Evolutionary conservation across 2,797 vertebrate species (phyloP).

Genomic region (Phyllotis vaccarum): DNA sequence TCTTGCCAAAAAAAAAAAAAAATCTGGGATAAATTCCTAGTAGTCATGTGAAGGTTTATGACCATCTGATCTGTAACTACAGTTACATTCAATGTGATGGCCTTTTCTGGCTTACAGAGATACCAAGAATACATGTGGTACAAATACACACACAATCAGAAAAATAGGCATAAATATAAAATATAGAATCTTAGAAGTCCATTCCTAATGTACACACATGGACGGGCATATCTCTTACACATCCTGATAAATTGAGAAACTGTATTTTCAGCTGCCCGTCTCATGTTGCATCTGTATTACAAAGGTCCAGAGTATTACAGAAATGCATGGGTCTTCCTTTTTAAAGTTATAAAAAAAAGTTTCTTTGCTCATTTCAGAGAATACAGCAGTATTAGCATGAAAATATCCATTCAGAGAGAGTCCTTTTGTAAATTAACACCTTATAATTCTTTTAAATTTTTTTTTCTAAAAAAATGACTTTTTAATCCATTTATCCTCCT

Average conservation of each 20-base stretch:
- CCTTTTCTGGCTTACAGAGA: background rate
- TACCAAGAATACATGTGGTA: background rate
- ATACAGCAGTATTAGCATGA: background rate
- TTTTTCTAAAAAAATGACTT: too few species aligned
- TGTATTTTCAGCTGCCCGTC: background rate
- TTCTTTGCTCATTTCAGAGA: background rate
- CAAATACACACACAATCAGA: background rate
- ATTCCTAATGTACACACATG: background rate
- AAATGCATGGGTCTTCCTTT: background rate
- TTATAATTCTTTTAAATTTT: too few species aligned
- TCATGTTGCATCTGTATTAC: background rate
- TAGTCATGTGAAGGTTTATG: background rate
- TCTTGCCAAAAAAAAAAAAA: background rate
- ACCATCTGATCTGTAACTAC: background rate
- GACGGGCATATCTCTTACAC: background rate
- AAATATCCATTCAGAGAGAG: background rate
- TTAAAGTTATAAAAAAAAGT: background rate
- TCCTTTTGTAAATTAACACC: background rate
- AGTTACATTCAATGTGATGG: background rate
- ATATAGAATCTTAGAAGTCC: background rate
- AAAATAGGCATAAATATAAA: background rate
- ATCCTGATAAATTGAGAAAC: background rate
- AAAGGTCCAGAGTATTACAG: background rate
- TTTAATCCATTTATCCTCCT: too few species aligned
- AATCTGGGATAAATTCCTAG: background rate